phyloP scores from a whole-genome alignment of 2,888 invertebrate species.

The Euphydryas editha region DNA sequence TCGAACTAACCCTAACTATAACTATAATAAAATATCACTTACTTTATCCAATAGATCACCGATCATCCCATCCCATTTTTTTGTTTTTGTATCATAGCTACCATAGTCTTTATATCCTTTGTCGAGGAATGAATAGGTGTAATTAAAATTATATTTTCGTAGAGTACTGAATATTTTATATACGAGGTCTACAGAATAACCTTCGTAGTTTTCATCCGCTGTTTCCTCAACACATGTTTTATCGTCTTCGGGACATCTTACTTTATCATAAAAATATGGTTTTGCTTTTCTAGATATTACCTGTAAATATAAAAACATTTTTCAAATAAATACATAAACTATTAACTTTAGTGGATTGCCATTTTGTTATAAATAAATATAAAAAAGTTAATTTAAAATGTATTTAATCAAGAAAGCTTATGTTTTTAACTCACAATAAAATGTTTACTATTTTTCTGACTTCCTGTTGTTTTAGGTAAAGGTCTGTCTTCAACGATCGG shows the following conservation, averaged over 20 bases:
- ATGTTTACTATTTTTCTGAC: slow-evolving; percentile 85
- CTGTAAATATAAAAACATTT: slow-evolving; percentile 45
- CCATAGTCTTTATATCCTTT: slow-evolving; percentile 59
- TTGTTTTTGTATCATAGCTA: slow-evolving; percentile 54
- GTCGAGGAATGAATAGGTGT: slow-evolving; percentile 63
- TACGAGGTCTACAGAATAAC: slow-evolving; percentile 90
- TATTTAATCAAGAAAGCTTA: background rate
- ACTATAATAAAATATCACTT: slow-evolving; percentile 30
- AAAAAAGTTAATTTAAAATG: no score
- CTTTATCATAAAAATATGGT: slow-evolving; percentile 89
- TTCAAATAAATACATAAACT: background rate
- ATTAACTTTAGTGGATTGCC: no score
- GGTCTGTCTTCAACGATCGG: slow-evolving; percentile 81
- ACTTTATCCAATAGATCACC: slow-evolving; percentile 73
- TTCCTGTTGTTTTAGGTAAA: slow-evolving; percentile 55
- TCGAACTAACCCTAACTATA: background rate
- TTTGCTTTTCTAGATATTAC: slow-evolving; percentile 87
- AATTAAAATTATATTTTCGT: slow-evolving; percentile 67
- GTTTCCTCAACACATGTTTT: slow-evolving; percentile 74
- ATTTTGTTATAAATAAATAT: no score
- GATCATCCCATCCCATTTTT: slow-evolving; percentile 73
- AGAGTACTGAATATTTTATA: slow-evolving; percentile 86
- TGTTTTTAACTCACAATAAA: slow-evolving; percentile 79
- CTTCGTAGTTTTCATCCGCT: slow-evolving; percentile 86
- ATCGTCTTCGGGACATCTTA: slow-evolving; percentile 55